Evolutionary conservation across 2,797 vertebrate species (phyloP).

Genomic region (Chaunax sp.): DNA sequence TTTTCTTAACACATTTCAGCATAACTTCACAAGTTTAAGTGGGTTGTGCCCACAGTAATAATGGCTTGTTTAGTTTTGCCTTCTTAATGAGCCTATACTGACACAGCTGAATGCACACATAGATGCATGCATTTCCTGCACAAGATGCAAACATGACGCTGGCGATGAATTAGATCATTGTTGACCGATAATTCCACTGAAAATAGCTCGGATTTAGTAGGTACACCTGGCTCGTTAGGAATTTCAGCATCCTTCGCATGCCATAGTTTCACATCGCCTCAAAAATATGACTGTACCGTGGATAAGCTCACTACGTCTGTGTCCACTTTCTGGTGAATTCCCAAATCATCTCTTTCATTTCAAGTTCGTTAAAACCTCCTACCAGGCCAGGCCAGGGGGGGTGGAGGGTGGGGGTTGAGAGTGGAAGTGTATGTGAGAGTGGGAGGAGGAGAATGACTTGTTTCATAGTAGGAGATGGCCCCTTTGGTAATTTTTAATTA

Average conservation of each 20-base stretch:
- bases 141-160: background rate
- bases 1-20: background rate
- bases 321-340: conserved; percentile 33
- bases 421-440: conserved; percentile 53
- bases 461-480: conserved; percentile 58
- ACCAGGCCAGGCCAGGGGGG: conserved; percentile 11
- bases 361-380: conserved; percentile 40
- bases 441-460: conserved; percentile 54
- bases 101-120: background rate
- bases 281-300: conserved; percentile 6
- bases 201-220: background rate
- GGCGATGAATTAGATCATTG: background rate
- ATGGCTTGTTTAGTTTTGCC: conserved; percentile 1
- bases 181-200: background rate
- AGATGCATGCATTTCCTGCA: background rate
- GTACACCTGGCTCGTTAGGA: too few species aligned
- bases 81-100: conserved; percentile 7
- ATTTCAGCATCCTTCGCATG: background rate
- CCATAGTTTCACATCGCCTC: background rate
- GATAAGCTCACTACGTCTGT: conserved; percentile 47
- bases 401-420: background rate
- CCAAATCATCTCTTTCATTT: conserved; percentile 41
- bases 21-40: background rate
- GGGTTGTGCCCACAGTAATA: background rate
- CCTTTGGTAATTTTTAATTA: conserved; percentile 77